Evolutionary conservation across 2,113 vertebrate species (phyloP).

Genomic region (Elephantulus edwardii): DNA sequence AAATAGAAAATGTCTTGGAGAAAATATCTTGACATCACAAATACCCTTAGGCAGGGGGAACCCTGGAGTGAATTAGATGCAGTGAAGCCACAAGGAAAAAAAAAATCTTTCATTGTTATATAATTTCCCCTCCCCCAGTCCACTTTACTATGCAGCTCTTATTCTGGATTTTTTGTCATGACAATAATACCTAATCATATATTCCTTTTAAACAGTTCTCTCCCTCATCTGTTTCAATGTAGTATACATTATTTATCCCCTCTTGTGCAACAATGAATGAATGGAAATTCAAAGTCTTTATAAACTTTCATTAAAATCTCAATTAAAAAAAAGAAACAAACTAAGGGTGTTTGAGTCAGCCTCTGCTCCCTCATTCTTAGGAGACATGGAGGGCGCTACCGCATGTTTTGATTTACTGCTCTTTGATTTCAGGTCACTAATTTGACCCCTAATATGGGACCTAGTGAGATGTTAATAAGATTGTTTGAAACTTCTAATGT

Average conservation of each 20-base stretch:
- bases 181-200: too few species aligned
- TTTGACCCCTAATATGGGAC: background rate
- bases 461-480: background rate
- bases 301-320: too few species aligned
- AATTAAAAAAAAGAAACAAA: background rate
- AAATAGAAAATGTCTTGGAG: background rate
- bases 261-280: too few species aligned
- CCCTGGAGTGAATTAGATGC: background rate
- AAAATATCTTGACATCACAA: too few species aligned
- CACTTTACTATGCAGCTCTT: too few species aligned
- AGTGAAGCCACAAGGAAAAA: background rate
- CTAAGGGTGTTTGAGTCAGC: background rate
- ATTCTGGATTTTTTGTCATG: too few species aligned
- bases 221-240: too few species aligned
- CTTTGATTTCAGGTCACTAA: background rate
- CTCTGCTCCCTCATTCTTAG: background rate
- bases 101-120: too few species aligned
- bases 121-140: too few species aligned
- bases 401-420: background rate
- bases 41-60: background rate
- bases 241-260: too few species aligned
- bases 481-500: background rate
- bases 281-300: too few species aligned
- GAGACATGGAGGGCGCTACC: background rate
- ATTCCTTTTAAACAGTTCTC: too few species aligned